Percentiles rank a stretch among this genome's conserved stretches.
phyloP scores from a whole-genome alignment of 2,113 vertebrate species.

The Stegostoma tigrinum region DNA sequence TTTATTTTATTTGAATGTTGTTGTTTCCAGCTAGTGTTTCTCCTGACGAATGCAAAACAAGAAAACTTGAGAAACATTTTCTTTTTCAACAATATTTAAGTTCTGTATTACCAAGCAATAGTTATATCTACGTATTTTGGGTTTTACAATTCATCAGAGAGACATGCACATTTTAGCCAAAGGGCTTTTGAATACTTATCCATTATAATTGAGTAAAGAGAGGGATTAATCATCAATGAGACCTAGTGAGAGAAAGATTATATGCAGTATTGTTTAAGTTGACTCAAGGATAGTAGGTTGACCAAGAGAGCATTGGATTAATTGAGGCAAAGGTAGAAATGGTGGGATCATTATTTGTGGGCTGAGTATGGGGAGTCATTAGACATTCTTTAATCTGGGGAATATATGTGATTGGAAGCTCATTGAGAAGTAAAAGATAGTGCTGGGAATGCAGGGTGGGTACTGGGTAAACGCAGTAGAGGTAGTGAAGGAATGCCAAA shows the following conservation, averaged over 20 bases:
- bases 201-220: neutral
- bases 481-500: neutral
- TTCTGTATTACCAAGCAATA: too few species aligned
- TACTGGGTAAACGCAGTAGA: neutral
- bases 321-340: neutral
- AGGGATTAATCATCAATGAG: neutral
- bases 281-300: neutral
- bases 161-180: neutral
- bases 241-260: neutral
- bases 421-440: neutral
- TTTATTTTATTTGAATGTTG: too few species aligned
- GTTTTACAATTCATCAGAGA: neutral
- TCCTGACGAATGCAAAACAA: too few species aligned
- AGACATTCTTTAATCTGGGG: too few species aligned
- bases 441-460: neutral
- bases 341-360: too few species aligned
- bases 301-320: neutral
- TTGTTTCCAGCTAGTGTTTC: too few species aligned
- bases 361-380: too few species aligned
- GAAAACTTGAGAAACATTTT: too few species aligned
- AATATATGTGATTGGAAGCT: too few species aligned
- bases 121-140: neutral
- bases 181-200: neutral
- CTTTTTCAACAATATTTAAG: too few species aligned
- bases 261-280: neutral